These are phyloP conservation scores for Brenthis hecate DNA, from an alignment of 2,888 invertebrate genomes.

Conservation along the genomic window DNA sequence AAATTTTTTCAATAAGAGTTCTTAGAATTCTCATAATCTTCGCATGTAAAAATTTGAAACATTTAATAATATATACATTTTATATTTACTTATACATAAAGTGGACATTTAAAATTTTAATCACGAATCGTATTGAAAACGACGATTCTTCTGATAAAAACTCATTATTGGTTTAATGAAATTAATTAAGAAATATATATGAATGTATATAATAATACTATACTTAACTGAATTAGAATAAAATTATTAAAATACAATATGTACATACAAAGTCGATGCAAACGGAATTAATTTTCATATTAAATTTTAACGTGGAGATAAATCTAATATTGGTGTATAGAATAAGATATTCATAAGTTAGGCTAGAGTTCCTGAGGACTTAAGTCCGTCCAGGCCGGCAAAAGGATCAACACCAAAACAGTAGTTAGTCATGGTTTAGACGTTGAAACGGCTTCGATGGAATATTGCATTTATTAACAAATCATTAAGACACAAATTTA, in stretches of 20 bases:
- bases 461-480: slow-evolving; percentile 41
- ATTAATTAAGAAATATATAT: slow-evolving; percentile 13
- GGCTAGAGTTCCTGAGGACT: slow-evolving; percentile 76
- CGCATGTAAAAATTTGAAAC: neutral
- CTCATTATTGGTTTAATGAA: slow-evolving; percentile 1
- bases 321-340: slow-evolving; percentile 32
- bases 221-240: slow-evolving; percentile 28
- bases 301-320: slow-evolving; percentile 29
- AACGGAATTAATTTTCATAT: slow-evolving; percentile 65
- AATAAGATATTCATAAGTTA: slow-evolving; percentile 50
- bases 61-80: slow-evolving; percentile 21
- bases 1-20: slow-evolving; percentile 19
- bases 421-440: slow-evolving; percentile 69
- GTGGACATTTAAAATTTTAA: neutral
- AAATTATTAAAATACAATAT: slow-evolving; percentile 30
- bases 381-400: slow-evolving; percentile 73
- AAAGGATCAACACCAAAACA: slow-evolving; percentile 80
- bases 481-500: neutral
- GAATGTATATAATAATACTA: slow-evolving; percentile 26
- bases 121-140: neutral
- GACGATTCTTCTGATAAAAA: slow-evolving; percentile 15
- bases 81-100: slow-evolving; percentile 26
- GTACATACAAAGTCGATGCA: slow-evolving; percentile 66
- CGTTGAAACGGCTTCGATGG: slow-evolving; percentile 54
- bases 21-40: slow-evolving; percentile 24